Evolutionary conservation across 2,113 vertebrate species (phyloP).

Genomic region (Platycercus adscitus): DNA sequence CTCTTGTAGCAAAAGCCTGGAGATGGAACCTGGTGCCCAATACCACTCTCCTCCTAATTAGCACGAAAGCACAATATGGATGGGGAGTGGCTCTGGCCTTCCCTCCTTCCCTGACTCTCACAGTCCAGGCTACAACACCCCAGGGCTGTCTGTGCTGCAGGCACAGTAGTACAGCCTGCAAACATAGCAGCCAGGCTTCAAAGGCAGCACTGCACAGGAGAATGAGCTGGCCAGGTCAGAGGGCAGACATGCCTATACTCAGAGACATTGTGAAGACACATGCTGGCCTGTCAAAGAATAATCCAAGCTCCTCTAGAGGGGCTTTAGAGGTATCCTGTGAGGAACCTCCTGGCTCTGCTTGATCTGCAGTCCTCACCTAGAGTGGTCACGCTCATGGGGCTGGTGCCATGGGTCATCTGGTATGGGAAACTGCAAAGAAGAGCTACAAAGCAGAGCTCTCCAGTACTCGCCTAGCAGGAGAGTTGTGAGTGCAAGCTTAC

Average conservation of each 20-base stretch:
- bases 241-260: not conserved
- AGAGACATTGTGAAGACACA: not conserved
- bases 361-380: not conserved
- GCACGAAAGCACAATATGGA: not conserved
- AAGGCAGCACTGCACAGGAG: not conserved
- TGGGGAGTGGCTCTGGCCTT: not conserved
- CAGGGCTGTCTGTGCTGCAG: fast-evolving
- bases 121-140: not conserved
- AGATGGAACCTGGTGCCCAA: not conserved
- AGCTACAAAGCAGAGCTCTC: not conserved
- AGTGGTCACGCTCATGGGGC: fast-evolving
- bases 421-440: not conserved
- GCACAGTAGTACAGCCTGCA: not conserved
- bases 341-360: not conserved
- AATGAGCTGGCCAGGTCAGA: not conserved
- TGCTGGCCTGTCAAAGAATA: not conserved
- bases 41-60: not conserved
- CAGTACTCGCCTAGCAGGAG: too few relatives aligned
- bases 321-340: not conserved
- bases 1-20: not conserved
- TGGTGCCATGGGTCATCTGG: not conserved
- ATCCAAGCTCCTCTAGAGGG: not conserved
- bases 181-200: not conserved
- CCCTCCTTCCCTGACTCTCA: not conserved
- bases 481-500: not conserved